Base-by-base conservation (phyloP, 2,888 invertebrate genomes). In the Shargacucullia verbasci region DNA sequence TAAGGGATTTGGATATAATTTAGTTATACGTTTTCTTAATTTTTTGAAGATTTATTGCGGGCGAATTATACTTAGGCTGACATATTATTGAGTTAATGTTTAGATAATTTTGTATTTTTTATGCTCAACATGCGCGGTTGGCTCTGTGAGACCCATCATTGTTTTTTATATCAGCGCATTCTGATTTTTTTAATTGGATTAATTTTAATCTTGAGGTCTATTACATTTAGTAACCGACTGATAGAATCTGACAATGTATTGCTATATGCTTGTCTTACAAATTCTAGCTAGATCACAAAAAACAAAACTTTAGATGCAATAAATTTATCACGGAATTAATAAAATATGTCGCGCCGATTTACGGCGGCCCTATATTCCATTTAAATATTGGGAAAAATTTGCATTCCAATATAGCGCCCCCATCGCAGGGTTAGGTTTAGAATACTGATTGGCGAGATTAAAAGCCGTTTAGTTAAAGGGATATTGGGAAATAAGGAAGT, bases 401-500 rank as follows among this genome's bases (percentile, higher is more conserved):
- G 69, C 68, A 69, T 69, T 68, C 41, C 68, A 69, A 69, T 69
- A 72, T 72, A 56, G 62, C 62, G 10, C 53, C 29, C 58, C 60
- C 52, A 31, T 41, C 31, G 5, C 60, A 43, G 61, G 40, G 50
- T 37, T 62, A 53, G 60, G 76, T 62, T 55, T 57, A 73, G 74
- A 78, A 76, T 76, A 76, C 73, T 73, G 76, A 78, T 76, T 72
- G 31, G 31, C 37, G 29, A 46, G 65, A 70, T 70, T 70, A 65
- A 73, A 70, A 57, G 70, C 41, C 70, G 56, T 69, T 69, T 69
- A 69, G 68, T 53, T 68, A 61, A 68, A 76, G 65, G 73, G 73
- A 73, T 73, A 73, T 76, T 59, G 59, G 49, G 53, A 65, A 64
- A 70, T 63, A 70, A 70, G 64, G 59, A 73, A 70, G 70, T 70